These are phyloP conservation scores for Stenoptilia bipunctidactyla DNA, from an alignment of 2,888 invertebrate species.

Conservation along the genomic window DNA sequence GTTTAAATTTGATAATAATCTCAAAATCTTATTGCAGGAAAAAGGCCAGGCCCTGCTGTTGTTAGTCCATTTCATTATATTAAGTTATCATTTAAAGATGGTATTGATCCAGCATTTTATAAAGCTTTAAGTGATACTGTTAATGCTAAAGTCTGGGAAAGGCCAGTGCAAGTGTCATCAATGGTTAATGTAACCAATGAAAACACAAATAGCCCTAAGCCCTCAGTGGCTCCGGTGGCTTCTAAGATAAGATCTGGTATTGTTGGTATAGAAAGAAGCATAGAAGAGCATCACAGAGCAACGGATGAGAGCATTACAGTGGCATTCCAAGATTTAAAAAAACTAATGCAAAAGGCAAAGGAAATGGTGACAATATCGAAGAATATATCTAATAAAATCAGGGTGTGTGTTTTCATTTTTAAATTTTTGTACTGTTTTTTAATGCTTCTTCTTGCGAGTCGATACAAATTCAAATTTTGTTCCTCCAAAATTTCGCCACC, in stretches of 20 bases:
- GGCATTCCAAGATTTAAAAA: constrained; percentile 95
- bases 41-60: constrained; percentile 81
- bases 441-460: too few relatives aligned
- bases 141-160: constrained; percentile 76
- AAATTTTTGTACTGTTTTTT: too few relatives aligned
- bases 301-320: constrained; percentile 92
- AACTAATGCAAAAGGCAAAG: constrained; percentile 95
- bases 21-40: constrained; percentile 45
- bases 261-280: constrained; percentile 93
- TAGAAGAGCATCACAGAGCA: constrained; percentile 90
- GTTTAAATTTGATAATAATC: background rate
- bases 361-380: constrained; percentile 97
- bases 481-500: too few relatives aligned
- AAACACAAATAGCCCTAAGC: constrained; percentile 27
- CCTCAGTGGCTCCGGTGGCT: constrained; percentile 36
- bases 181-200: constrained; percentile 20
- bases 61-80: constrained; percentile 79
- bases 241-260: constrained; percentile 90
- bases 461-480: too few relatives aligned
- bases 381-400: constrained; percentile 92
- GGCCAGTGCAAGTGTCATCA: constrained; percentile 28
- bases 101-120: constrained; percentile 76
- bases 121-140: constrained; percentile 75
- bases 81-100: constrained; percentile 89
- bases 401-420: constrained; percentile 72